phyloP scores from a whole-genome alignment of 2,888 invertebrate genomes.

The Pasiphila rectangulata region DNA sequence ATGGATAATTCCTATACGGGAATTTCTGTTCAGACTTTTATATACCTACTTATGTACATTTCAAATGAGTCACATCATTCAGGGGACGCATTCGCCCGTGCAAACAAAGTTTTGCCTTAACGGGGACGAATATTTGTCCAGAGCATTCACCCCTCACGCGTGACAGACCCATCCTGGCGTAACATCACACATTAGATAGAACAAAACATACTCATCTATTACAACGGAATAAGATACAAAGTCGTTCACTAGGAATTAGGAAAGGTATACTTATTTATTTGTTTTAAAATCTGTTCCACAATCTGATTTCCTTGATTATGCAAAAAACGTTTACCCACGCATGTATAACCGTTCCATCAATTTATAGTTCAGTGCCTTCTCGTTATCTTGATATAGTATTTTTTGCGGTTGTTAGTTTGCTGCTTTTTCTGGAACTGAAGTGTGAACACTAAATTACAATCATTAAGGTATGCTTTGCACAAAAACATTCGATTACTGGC shows the following conservation, averaged over 20 bases:
- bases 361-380: constrained; percentile 51
- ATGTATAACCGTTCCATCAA: constrained; percentile 43
- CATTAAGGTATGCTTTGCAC: constrained; percentile 3
- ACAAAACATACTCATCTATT: constrained; percentile 9
- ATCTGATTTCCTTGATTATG: constrained; percentile 51
- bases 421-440: constrained; percentile 13
- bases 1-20: no score
- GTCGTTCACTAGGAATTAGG: constrained; percentile 5
- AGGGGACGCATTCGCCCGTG: constrained; percentile 22
- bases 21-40: not conserved
- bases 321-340: constrained; percentile 43
- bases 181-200: constrained; percentile 36
- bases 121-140: constrained; percentile 57
- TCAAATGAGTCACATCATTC: constrained; percentile 12
- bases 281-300: constrained; percentile 41
- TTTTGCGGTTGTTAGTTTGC: constrained; percentile 14
- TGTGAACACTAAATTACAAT: constrained; percentile 18
- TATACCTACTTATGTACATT: not conserved
- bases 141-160: constrained; percentile 68
- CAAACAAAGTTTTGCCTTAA: constrained; percentile 49
- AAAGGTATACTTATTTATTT: constrained; percentile 5
- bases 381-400: constrained; percentile 28
- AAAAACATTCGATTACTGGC: constrained; percentile 1
- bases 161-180: constrained; percentile 65
- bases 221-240: constrained; percentile 20